A percentile compares a stretch with the other conserved stretches of the same genome.
These are phyloP conservation scores for Thalassophryne amazonica DNA, from an alignment of 2,797 vertebrate species.

Conservation along the genomic window DNA sequence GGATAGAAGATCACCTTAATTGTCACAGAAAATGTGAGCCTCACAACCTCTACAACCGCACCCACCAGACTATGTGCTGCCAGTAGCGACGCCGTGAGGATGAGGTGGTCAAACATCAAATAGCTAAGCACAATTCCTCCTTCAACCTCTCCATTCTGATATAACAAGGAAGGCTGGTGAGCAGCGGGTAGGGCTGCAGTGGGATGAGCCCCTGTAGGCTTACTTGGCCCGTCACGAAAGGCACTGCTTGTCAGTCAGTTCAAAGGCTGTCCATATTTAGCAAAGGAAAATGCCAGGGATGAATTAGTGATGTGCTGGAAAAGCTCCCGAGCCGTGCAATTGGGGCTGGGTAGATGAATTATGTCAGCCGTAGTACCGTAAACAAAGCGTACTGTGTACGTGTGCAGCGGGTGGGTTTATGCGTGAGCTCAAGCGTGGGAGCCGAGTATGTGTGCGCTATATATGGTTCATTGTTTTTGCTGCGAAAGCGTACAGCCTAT, in stretches of 20 bases:
- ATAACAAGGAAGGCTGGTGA: constrained; percentile 12
- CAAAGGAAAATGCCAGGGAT: constrained; percentile 43
- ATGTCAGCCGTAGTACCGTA: constrained; percentile 27
- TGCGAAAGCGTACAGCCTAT: constrained; percentile 32
- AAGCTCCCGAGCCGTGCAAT: constrained; percentile 24
- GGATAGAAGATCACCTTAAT: constrained; percentile 55
- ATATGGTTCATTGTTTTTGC: constrained; percentile 21
- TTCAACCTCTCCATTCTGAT: constrained; percentile 64
- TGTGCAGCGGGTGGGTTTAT: constrained; percentile 9
- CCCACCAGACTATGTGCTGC: not conserved
- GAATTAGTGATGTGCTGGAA: constrained; percentile 60
- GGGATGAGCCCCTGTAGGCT: constrained; percentile 39
- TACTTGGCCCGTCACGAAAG: constrained; percentile 41
- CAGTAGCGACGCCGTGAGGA: not conserved
- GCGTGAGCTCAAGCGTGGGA: constrained; percentile 15
- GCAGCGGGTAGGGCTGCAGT: constrained; percentile 37
- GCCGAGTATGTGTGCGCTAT: constrained; percentile 16
- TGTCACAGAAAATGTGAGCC: constrained; percentile 47
- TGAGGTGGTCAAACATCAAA: constrained; percentile 47
- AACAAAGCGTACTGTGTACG: constrained; percentile 28
- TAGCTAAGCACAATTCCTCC: constrained; percentile 29
- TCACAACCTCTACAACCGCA: constrained; percentile 42
- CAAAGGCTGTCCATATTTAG: constrained; percentile 53
- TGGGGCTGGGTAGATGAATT: constrained; percentile 37
- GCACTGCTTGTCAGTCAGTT: constrained; percentile 42